These are phyloP conservation scores for Ormyrus rosae DNA, from an alignment of 2,888 invertebrate species.

Conservation along the genomic window DNA sequence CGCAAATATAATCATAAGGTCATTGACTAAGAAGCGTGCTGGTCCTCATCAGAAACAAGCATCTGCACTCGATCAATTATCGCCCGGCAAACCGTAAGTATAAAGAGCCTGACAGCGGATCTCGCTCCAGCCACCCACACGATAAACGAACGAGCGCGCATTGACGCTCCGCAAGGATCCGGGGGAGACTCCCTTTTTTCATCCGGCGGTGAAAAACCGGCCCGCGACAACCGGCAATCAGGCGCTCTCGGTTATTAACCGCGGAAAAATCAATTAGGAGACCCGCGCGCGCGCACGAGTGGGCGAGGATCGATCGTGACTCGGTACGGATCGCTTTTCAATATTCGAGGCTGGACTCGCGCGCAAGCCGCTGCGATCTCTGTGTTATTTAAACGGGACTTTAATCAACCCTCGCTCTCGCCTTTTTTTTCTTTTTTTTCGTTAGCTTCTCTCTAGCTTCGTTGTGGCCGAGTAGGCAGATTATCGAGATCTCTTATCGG, in stretches of 20 bases:
- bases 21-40: not conserved
- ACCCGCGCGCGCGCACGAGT: not conserved
- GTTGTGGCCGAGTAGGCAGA: not conserved
- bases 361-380: not conserved
- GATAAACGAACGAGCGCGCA: not conserved
- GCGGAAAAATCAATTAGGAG: conserved; percentile 41
- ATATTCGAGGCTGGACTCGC: conserved; percentile 1
- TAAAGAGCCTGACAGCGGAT: not conserved
- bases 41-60: conserved; percentile 2
- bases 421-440: too few species aligned
- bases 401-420: not conserved
- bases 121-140: not conserved
- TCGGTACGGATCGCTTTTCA: conserved; percentile 18
- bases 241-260: conserved; percentile 14
- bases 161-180: not conserved
- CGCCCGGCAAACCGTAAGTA: conserved; percentile 1
- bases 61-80: conserved; percentile 40
- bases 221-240: conserved; percentile 2
- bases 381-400: conserved; percentile 27
- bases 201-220: not conserved
- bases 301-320: conserved; percentile 15
- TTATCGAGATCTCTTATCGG: conserved; percentile 28
- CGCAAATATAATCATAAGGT: conserved; percentile 25
- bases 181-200: not conserved
- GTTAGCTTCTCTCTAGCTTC: too few species aligned